Conservation (phyloP, 2,113 vertebrate genomes). For the Semnopithecus entellus region DNA sequence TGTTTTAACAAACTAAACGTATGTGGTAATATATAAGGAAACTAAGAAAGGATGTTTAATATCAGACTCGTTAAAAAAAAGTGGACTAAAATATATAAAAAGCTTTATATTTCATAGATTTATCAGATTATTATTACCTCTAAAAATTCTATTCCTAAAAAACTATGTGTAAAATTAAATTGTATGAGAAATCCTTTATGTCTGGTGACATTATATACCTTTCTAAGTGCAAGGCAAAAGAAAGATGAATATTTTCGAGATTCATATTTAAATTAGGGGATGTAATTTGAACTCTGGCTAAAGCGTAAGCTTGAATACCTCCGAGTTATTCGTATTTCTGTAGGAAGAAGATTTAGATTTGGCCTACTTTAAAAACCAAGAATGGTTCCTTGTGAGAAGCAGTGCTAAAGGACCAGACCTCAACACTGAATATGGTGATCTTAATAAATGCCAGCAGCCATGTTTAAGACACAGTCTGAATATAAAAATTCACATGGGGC, state of each 20-base stretch:
- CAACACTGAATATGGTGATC: neutral
- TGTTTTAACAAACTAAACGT: slow-evolving; percentile 31
- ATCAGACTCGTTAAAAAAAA: slow-evolving; percentile 13
- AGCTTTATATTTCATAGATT: slow-evolving; percentile 5
- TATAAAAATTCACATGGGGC: neutral
- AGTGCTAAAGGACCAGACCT: neutral
- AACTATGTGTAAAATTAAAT: slow-evolving; percentile 19
- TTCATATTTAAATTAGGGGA: slow-evolving; percentile 10
- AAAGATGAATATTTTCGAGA: slow-evolving; percentile 60
- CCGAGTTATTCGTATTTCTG: neutral
- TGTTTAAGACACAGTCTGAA: neutral
- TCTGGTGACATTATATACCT: neutral
- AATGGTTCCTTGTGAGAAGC: neutral
- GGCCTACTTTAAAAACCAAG: neutral
- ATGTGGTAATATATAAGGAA: neutral
- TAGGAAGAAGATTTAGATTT: slow-evolving; percentile 17
- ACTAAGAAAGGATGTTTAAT: neutral
- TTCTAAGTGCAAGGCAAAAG: neutral
- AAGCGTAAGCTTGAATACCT: neutral
- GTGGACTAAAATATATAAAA: neutral
- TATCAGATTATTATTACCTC: neutral
- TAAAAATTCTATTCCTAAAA: slow-evolving; percentile 47
- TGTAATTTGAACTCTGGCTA: neutral
- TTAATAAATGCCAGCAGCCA: neutral
- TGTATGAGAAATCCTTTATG: slow-evolving; percentile 23